Conservation (phyloP, 1,140 invertebrate genomes). For the Phenacoccus solenopsis region DNA sequence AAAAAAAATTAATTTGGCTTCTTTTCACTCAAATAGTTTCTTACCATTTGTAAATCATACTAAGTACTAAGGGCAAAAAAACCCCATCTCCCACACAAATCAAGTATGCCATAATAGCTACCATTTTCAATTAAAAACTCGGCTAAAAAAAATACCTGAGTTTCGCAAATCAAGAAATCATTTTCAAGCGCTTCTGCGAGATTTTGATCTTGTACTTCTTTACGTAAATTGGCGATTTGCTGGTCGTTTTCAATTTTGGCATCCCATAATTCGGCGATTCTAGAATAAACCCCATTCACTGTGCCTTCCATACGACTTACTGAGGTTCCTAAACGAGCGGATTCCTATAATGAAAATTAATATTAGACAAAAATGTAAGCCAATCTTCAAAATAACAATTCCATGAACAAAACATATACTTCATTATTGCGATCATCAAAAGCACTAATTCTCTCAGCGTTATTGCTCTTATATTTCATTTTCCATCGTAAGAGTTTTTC, state of each 20-base stretch:
- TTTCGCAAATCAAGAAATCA: background rate
- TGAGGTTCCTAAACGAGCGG: background rate
- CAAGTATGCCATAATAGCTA: too few species aligned
- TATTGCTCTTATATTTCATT: background rate
- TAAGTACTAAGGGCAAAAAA: too few species aligned
- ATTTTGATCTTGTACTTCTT: background rate
- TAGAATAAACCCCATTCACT: background rate
- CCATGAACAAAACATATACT: background rate
- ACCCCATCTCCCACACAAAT: too few species aligned
- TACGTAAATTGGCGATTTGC: background rate
- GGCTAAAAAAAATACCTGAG: background rate
- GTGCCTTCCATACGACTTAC: conserved; percentile 1
- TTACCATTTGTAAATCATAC: too few species aligned
- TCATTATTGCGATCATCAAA: background rate
- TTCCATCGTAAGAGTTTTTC: background rate
- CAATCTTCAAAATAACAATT: background rate
- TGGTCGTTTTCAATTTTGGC: background rate
- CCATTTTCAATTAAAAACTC: too few species aligned
- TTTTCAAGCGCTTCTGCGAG: background rate
- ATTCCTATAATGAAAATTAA: background rate
- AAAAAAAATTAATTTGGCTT: too few species aligned
- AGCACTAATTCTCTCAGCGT: background rate
- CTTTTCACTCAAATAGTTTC: too few species aligned
- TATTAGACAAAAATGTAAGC: background rate
- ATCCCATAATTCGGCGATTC: conserved; percentile 5